These are phyloP conservation scores for Varanus komodoensis DNA, from an alignment of 2,113 vertebrate species.

Conservation along the genomic window DNA sequence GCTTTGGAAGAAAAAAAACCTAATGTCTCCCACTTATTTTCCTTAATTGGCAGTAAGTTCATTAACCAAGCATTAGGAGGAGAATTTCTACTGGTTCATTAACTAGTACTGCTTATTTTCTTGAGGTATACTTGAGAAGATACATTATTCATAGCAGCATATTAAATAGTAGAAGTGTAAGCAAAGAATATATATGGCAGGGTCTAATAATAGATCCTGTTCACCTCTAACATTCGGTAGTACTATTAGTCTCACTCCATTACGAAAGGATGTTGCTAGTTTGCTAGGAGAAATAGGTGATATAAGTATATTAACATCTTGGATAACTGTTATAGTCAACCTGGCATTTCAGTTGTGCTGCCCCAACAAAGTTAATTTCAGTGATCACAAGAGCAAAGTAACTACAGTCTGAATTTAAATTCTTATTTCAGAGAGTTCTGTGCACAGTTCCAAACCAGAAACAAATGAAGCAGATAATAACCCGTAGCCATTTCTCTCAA, in stretches of 20 bases:
- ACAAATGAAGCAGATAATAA: constrained; percentile 61
- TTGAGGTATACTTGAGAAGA: background rate
- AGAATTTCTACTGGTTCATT: background rate
- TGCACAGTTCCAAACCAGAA: constrained; percentile 55
- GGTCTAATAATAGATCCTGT: background rate
- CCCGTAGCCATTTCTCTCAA: constrained; percentile 47
- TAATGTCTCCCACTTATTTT: background rate
- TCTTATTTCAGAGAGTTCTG: constrained; percentile 47
- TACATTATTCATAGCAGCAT: background rate
- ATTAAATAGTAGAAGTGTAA: constrained; percentile 24
- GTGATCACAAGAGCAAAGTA: constrained; percentile 37
- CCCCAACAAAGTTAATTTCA: constrained; percentile 52
- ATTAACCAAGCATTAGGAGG: background rate
- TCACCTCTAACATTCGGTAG: constrained; percentile 23
- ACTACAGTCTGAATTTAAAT: constrained; percentile 39
- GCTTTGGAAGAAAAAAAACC: background rate
- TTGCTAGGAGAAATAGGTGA: constrained; percentile 18
- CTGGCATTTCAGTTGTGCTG: constrained; percentile 30
- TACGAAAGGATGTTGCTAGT: background rate
- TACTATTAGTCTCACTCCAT: constrained; percentile 16
- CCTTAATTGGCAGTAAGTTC: background rate
- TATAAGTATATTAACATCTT: constrained; percentile 3
- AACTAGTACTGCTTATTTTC: background rate
- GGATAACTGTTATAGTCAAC: background rate
- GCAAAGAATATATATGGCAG: constrained; percentile 24